Evolutionary conservation across 1,140 invertebrate species (phyloP).

Genomic region (Leptoteleia sp.): DNA sequence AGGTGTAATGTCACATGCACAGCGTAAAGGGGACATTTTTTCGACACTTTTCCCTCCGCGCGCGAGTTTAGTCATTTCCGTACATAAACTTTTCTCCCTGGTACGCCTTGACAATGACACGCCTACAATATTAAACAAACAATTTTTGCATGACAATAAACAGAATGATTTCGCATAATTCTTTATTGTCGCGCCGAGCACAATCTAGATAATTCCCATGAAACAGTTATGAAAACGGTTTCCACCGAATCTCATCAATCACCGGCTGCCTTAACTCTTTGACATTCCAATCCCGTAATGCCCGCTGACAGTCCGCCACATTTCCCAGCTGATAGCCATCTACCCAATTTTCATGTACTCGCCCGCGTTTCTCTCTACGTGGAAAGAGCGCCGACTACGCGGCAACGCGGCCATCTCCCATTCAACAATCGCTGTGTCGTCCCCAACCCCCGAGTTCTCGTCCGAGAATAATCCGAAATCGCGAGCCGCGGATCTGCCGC

Average conservation of each 20-base stretch:
- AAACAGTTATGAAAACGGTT: constrained; percentile 53
- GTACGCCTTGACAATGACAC: constrained; percentile 25
- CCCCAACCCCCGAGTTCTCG: too few relatives aligned
- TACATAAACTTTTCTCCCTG: too few relatives aligned
- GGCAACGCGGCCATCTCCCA: constrained; percentile 4
- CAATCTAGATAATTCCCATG: constrained; percentile 33
- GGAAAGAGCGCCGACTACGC: constrained; percentile 9
- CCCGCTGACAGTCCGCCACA: constrained; percentile 29
- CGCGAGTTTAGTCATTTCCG: too few relatives aligned
- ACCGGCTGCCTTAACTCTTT: constrained; percentile 50
- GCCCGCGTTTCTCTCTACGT: constrained; percentile 33
- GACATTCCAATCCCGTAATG: constrained; percentile 57
- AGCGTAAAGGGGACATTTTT: too few relatives aligned
- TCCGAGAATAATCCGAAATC: constrained; percentile 35
- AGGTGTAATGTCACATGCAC: too few relatives aligned
- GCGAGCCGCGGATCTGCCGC: not conserved
- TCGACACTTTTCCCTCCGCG: too few relatives aligned
- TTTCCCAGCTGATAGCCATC: constrained; percentile 47
- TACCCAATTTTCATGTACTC: constrained; percentile 58
- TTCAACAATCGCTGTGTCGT: constrained; percentile 34
- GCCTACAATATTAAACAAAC: constrained; percentile 11
- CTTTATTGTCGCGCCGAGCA: constrained; percentile 5
- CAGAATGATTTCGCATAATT: constrained; percentile 40
- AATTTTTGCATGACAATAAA: constrained; percentile 53
- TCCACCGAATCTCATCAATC: constrained; percentile 48